Conservation (phyloP, 2,797 vertebrate genomes). For the Columba guinea region DNA sequence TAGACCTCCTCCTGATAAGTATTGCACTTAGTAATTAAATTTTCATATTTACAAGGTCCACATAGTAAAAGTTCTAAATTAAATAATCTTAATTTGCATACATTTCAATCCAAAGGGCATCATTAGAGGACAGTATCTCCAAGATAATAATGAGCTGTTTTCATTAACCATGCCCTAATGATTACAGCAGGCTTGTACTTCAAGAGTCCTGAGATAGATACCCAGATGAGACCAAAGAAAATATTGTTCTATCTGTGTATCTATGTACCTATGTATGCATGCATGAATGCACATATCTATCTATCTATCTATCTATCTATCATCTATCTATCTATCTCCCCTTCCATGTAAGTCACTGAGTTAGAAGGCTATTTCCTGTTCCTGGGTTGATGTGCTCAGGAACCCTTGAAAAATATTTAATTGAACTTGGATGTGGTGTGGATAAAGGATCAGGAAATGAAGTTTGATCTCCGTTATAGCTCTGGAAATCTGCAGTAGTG, state of each 20-base stretch:
- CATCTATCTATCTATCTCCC: not conserved
- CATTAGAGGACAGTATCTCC: slow-evolving; percentile 29
- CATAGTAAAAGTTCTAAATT: slow-evolving; percentile 51
- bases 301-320: not conserved
- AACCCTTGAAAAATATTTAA: not conserved
- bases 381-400: not conserved
- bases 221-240: slow-evolving; percentile 24
- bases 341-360: not conserved
- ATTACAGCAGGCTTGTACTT: slow-evolving; percentile 10
- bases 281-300: too few species aligned
- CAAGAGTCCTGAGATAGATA: not conserved
- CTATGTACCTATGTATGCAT: too few species aligned
- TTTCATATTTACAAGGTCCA: slow-evolving; percentile 60
- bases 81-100: slow-evolving; percentile 67
- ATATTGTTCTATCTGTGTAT: not conserved
- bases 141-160: slow-evolving; percentile 54
- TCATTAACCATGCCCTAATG: slow-evolving; percentile 54
- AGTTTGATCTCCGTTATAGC: not conserved
- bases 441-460: not conserved
- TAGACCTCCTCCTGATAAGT: slow-evolving; percentile 28
- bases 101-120: slow-evolving; percentile 46
- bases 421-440: not conserved
- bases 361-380: not conserved
- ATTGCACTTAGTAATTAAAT: slow-evolving; percentile 67
- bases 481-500: not conserved